Evolutionary conservation across 2,888 invertebrate genomes (phyloP).

Genomic region (Sacculina carcini): DNA sequence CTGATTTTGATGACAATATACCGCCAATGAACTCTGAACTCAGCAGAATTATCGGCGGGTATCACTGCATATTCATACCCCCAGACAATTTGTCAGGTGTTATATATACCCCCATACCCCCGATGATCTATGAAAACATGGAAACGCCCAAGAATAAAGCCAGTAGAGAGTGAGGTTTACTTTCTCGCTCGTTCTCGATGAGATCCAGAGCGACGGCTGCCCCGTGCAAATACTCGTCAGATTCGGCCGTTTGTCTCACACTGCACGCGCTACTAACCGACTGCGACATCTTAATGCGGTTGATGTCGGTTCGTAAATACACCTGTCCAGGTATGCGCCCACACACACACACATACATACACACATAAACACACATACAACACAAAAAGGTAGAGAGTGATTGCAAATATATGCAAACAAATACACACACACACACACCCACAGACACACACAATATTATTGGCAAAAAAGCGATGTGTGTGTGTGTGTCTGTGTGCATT

Average conservation of each 20-base stretch:
- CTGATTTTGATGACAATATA: no score
- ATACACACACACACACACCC: not conserved
- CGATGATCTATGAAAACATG: no score
- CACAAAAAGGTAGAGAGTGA: not conserved
- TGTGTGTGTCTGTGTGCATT: no score
- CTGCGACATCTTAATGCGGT: slow-evolving; percentile 58
- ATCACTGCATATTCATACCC: no score
- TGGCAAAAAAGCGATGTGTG: no score
- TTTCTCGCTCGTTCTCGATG: slow-evolving; percentile 70
- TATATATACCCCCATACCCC: no score
- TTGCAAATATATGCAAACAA: not conserved
- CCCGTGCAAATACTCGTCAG: slow-evolving; percentile 66
- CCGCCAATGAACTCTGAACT: no score
- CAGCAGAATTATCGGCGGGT: no score
- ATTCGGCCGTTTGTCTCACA: slow-evolving; percentile 62
- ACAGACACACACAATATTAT: no score
- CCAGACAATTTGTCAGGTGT: no score
- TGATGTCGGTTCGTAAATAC: slow-evolving; percentile 79
- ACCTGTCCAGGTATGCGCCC: slow-evolving; percentile 16
- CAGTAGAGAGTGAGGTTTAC: no score
- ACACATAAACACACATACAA: not conserved
- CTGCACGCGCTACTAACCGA: slow-evolving; percentile 78
- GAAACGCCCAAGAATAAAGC: no score
- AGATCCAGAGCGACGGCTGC: slow-evolving; percentile 75
- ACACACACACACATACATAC: not conserved